Percentiles rank a stretch among this genome's conserved stretches.
These are phyloP conservation scores for Deilephila porcellus DNA, from an alignment of 2,888 invertebrate genomes.

Conservation along the genomic window DNA sequence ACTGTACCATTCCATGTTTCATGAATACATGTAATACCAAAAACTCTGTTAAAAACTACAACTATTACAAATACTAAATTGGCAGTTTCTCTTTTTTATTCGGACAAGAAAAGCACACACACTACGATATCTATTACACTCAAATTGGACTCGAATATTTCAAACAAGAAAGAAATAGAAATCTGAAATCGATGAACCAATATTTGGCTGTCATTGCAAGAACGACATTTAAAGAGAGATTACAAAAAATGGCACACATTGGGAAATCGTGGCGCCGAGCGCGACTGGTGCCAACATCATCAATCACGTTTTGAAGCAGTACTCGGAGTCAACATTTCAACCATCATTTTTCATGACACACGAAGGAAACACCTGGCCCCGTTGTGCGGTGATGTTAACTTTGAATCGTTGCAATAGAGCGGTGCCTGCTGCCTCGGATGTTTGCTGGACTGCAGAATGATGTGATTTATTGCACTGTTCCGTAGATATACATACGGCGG, in stretches of 20 bases:
- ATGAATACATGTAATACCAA: neutral
- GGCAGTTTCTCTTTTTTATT: neutral
- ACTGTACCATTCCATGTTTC: neutral
- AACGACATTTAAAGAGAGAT: conserved; percentile 17
- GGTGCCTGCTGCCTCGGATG: conserved; percentile 38
- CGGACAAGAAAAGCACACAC: conserved; percentile 6
- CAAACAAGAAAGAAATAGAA: conserved; percentile 23
- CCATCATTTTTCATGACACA: conserved; percentile 29
- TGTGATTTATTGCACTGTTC: conserved; percentile 81
- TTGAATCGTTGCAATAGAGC: conserved; percentile 22
- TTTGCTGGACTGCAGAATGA: conserved; percentile 71
- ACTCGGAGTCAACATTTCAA: conserved; percentile 30
- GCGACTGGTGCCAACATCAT: conserved; percentile 15
- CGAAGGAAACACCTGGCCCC: conserved; percentile 28
- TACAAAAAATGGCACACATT: conserved; percentile 25
- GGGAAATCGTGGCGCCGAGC: conserved; percentile 2
- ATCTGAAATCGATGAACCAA: conserved; percentile 20
- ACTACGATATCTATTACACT: conserved; percentile 19
- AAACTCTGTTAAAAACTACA: neutral
- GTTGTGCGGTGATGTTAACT: conserved; percentile 26
- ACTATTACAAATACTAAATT: neutral
- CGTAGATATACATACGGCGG: conserved; percentile 82
- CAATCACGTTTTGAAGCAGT: conserved; percentile 30
- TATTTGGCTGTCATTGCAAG: conserved; percentile 24
- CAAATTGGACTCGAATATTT: conserved; percentile 26